A percentile compares a stretch with the other conserved stretches of the same genome.
Conservation (phyloP, 2,113 vertebrate species). For the Tricholaema leucomelas region DNA sequence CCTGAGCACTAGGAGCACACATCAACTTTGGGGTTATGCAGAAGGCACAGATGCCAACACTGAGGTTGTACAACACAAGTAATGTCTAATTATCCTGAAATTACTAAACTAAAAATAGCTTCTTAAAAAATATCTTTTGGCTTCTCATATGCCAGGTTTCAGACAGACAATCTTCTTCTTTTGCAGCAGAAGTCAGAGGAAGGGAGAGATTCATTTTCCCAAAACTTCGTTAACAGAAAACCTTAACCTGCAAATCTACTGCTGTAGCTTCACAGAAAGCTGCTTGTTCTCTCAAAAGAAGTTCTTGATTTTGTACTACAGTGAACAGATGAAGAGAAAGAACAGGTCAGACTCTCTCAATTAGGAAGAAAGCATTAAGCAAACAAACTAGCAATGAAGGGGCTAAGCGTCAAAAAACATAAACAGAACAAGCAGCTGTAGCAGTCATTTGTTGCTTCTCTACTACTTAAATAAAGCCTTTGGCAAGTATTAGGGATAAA, state of each 20-base stretch:
- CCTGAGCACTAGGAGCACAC: background rate
- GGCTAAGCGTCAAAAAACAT: background rate
- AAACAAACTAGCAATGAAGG: slow-evolving; percentile 41
- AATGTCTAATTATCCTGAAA: background rate
- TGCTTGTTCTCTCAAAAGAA: background rate
- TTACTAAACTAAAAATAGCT: background rate
- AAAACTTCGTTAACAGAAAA: background rate
- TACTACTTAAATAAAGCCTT: slow-evolving; percentile 13
- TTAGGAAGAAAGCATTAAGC: slow-evolving; percentile 27
- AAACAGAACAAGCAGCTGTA: slow-evolving; percentile 33
- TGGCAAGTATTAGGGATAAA: background rate
- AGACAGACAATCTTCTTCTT: background rate
- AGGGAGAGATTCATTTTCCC: background rate
- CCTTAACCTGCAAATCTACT: background rate
- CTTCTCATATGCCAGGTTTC: background rate
- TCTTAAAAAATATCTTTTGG: background rate
- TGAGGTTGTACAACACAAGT: background rate
- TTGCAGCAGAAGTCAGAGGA: background rate
- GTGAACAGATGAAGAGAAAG: background rate
- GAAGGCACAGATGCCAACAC: background rate
- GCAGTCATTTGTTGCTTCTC: slow-evolving; percentile 22
- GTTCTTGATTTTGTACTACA: background rate
- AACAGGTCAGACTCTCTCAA: slow-evolving; percentile 16
- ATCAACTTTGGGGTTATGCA: background rate
- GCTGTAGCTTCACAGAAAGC: background rate